Conservation (phyloP, 2,797 vertebrate genomes). For the Pangasius sanitwongsei region DNA sequence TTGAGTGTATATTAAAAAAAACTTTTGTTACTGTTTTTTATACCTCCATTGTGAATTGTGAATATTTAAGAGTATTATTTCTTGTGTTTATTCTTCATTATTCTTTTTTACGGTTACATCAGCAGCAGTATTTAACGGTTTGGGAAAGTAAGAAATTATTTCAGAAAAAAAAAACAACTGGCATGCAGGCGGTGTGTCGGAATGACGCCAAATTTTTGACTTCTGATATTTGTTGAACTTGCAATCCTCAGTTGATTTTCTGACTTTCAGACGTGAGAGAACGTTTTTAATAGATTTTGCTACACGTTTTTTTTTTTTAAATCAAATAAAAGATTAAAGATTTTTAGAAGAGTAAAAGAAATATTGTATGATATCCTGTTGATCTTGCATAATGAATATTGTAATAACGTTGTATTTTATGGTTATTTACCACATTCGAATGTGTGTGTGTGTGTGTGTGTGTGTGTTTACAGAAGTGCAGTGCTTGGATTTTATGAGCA, state of each 20-base stretch:
- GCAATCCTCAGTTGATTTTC: neutral
- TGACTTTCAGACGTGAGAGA: neutral
- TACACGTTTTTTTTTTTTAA: neutral
- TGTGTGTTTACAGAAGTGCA: neutral
- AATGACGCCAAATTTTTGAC: neutral
- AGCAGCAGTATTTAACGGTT: neutral
- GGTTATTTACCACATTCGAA: neutral
- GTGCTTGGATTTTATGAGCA: neutral
- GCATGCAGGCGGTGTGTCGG: neutral
- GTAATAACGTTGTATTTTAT: neutral
- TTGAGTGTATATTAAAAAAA: neutral
- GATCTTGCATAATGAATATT: neutral
- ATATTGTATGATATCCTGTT: neutral
- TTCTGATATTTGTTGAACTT: neutral
- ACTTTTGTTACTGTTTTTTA: neutral
- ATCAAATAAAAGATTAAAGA: neutral
- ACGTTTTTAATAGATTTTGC: neutral
- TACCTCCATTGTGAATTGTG: neutral
- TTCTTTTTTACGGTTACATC: neutral
- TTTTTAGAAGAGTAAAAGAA: neutral
- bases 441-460: slow-evolving; percentile 12
- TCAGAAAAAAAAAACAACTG: neutral
- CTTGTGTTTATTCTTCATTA: neutral
- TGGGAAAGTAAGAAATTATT: neutral
- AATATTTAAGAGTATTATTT: neutral